Evolutionary conservation across 2,888 invertebrate genomes (phyloP), one percentile per base, ranked within the genome.

Genomic region (Carabus problematicus): DNA sequence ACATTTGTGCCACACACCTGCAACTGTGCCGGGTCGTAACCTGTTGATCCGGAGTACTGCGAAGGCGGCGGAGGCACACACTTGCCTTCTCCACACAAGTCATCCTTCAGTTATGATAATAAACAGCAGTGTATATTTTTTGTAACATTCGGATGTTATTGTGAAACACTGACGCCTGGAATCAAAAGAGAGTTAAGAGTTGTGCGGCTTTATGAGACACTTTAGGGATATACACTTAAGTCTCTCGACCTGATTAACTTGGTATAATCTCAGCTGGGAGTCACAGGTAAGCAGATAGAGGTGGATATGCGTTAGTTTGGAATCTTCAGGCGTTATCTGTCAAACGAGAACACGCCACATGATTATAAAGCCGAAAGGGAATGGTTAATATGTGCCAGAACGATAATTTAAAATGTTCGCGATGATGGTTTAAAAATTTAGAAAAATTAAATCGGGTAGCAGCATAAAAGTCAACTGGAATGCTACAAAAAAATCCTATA

Each of bases 391-490:
- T 49, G 49, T 12, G 42, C 11, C 41, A 39, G 54, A 49, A 39
- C 18, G 55, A 39, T 64, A 64, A 64, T 64, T 64, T 64, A 64
- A 64, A 64, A 42, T 43, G 64, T 64, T 52, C 52, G 52, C 52
- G 12, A 16, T 52, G 18, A 52, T 52, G 52, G 19, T 18, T 19
- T 52, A 18, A 9, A 52, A 43, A 43, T 52, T 64, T 55, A 40
- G 12, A 47, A 56, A 56, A 14, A 39, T 56, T 64, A 16, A 29
- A 64, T 43, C 55, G 55, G 54, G 55, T 42, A 42, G 42, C 39
- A 16, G 16, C 18, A 39, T 64, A 42, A 55, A 42, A 55, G 54
- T 55, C 54, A 55, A 40, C 40, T 16, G 52, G 52, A 61, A 39
- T 12, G 40, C 40, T 16, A 56, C 64, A 64, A 64, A 64, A 64